Conservation (phyloP, 35 echinoderm and acorn worm species). For the Apostichopus parvimensis region DNA sequence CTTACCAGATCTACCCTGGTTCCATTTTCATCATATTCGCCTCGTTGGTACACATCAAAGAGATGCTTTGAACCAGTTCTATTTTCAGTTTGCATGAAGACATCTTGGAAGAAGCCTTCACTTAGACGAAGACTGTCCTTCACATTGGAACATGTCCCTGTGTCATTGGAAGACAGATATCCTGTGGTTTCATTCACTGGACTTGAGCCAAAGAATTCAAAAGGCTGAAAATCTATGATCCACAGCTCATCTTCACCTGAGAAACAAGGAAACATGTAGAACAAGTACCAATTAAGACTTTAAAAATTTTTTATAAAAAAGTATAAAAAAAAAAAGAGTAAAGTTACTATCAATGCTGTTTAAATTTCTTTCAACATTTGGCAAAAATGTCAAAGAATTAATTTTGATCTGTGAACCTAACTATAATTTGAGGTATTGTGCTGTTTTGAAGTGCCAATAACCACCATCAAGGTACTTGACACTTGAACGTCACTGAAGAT, state of each 20-base stretch:
- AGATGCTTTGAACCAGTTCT: constrained; percentile 57
- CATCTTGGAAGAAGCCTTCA: constrained; percentile 73
- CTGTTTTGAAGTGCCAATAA: too few species aligned
- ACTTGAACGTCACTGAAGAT: too few species aligned
- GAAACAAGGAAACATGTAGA: neutral
- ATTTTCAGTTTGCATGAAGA: constrained; percentile 53
- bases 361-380: too few species aligned
- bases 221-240: constrained; percentile 82
- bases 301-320: too few species aligned
- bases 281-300: neutral
- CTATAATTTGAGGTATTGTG: too few species aligned
- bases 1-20: constrained; percentile 46
- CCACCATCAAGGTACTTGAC: too few species aligned
- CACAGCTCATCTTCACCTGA: constrained; percentile 78
- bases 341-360: too few species aligned
- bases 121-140: constrained; percentile 26
- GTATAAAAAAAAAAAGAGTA: neutral
- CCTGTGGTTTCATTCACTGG: constrained; percentile 34
- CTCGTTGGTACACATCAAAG: constrained; percentile 55
- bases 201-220: constrained; percentile 10
- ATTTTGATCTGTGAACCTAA: too few species aligned
- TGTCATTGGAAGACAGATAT: constrained; percentile 38
- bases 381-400: too few species aligned
- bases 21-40: constrained; percentile 42
- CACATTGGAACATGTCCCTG: constrained; percentile 70